These are phyloP conservation scores for Pseudoips prasinana DNA, from an alignment of 2,888 invertebrate species.

Conservation along the genomic window DNA sequence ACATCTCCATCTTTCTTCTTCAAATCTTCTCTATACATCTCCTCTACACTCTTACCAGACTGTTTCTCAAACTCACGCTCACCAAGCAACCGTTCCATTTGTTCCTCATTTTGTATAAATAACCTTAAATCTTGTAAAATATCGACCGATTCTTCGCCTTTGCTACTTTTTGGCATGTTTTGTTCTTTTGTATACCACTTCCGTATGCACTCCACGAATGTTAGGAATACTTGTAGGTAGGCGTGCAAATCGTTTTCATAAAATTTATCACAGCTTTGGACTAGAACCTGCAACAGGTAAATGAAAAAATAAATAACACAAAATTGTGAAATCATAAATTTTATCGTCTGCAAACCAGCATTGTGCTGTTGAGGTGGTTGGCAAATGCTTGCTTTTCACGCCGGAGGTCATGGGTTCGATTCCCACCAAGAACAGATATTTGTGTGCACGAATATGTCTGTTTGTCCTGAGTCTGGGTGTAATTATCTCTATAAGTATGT, in stretches of 20 bases:
- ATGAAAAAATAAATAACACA: too few species aligned
- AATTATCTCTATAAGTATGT: too few species aligned
- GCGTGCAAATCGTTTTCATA: conserved; percentile 82
- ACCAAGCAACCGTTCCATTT: conserved; percentile 53
- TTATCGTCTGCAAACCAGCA: too few species aligned
- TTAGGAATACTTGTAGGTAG: conserved; percentile 87
- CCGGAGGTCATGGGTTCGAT: too few species aligned
- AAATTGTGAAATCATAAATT: too few species aligned
- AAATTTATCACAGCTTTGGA: conserved; percentile 82
- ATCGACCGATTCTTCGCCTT: conserved; percentile 28
- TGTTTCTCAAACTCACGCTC: conserved; percentile 56
- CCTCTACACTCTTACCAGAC: conserved; percentile 62
- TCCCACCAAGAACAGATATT: too few species aligned
- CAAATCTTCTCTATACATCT: conserved; percentile 77
- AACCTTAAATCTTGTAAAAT: conserved; percentile 61
- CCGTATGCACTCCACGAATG: conserved; percentile 84
- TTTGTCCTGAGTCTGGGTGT: too few species aligned
- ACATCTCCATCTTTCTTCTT: conserved; percentile 54
- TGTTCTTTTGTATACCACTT: conserved; percentile 67
- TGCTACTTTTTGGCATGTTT: conserved; percentile 1
- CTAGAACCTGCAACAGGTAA: conserved; percentile 73
- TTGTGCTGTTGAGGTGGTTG: too few species aligned
- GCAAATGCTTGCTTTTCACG: too few species aligned
- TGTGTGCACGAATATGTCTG: too few species aligned
- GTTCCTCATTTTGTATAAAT: conserved; percentile 54